These are phyloP conservation scores for Stichodactyla mertensii DNA, from an alignment of 64 coral and sea anemone genomes.

Conservation along the genomic window DNA sequence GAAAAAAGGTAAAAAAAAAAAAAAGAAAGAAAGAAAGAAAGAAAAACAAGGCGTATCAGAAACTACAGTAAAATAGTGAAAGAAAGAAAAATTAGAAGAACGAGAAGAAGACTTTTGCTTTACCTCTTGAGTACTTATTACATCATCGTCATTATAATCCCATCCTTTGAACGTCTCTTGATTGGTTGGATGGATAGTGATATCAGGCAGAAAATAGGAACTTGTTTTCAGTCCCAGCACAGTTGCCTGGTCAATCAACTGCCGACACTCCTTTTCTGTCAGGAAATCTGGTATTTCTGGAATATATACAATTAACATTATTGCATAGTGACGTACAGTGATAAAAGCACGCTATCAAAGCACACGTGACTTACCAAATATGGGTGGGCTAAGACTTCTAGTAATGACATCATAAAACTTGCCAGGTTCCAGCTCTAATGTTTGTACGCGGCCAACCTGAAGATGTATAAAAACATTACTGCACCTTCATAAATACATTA, in stretches of 20 bases:
- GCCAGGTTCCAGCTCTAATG: conserved; percentile 58
- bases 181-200: conserved; percentile 59
- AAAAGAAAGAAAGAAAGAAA: too few species aligned
- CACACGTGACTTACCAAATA: conserved; percentile 64
- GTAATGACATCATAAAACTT: conserved; percentile 74
- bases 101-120: not conserved
- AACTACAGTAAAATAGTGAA: too few species aligned
- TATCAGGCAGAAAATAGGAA: conserved; percentile 39
- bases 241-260: conserved; percentile 34
- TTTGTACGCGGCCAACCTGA: conserved; percentile 69
- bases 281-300: conserved; percentile 84
- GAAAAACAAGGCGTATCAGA: too few species aligned
- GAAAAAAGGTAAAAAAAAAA: too few species aligned
- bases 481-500: too few species aligned
- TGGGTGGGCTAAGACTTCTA: conserved; percentile 62
- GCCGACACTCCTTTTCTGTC: conserved; percentile 38
- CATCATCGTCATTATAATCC: conserved; percentile 71
- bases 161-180: conserved; percentile 66
- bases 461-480: not conserved
- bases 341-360: not conserved
- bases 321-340: not conserved
- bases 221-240: conserved; percentile 8
- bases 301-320: not conserved
- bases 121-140: conserved; percentile 70
- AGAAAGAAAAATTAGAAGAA: too few species aligned